A percentile compares a stretch with the other conserved stretches of the same genome.
These are phyloP conservation scores for Athalia cordata DNA, from an alignment of 2,888 invertebrate genomes.

Conservation along the genomic window DNA sequence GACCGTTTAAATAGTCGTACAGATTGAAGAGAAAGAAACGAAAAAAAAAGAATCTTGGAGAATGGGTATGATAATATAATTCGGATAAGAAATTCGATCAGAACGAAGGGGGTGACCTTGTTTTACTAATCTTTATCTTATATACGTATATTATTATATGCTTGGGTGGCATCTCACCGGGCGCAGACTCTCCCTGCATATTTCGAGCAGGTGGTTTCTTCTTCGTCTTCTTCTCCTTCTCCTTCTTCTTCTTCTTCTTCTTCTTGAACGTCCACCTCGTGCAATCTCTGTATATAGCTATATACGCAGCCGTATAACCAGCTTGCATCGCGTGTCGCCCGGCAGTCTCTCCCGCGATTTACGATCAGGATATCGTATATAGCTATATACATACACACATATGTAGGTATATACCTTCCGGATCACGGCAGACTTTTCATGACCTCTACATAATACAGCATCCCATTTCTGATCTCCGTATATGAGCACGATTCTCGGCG, in stretches of 20 bases:
- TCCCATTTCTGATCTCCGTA: no score
- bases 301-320: constrained; percentile 9
- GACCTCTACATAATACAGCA: no score
- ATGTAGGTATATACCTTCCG: neutral
- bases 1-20: no score
- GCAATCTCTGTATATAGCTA: no score
- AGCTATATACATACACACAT: neutral
- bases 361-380: neutral
- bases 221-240: neutral
- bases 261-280: no score
- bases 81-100: neutral
- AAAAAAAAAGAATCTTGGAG: neutral
- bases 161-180: constrained; percentile 32
- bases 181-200: constrained; percentile 1
- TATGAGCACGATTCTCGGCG: no score
- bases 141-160: neutral
- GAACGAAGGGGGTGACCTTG: constrained; percentile 30
- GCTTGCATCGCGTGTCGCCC: constrained; percentile 40
- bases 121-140: constrained; percentile 31
- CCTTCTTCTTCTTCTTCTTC: no score
- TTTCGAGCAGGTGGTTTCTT: constrained; percentile 27
- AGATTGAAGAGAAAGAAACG: no score
- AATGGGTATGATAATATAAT: neutral
- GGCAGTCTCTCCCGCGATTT: constrained; percentile 38
- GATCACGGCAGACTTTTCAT: no score